Evolutionary conservation across 2,888 invertebrate species (phyloP).

Genomic region (Rhaphigaster nebulosa): DNA sequence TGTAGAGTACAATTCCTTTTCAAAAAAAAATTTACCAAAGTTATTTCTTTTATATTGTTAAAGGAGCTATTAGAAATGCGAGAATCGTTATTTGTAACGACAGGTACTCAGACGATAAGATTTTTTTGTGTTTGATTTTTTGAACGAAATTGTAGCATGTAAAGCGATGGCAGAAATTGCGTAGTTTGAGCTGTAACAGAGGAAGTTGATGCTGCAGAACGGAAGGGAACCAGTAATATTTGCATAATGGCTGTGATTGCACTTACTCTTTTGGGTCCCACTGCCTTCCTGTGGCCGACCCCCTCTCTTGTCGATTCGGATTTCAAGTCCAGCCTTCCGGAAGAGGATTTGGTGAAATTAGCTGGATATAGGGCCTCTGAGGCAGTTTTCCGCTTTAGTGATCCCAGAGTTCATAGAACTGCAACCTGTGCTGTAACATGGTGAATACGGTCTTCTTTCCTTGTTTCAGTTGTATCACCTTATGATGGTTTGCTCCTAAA

Average conservation of each 20-base stretch:
- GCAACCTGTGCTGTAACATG: neutral
- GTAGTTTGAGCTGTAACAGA: neutral
- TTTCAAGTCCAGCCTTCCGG: neutral
- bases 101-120: neutral
- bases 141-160: neutral
- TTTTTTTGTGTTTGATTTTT: neutral
- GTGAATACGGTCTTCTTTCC: neutral
- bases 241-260: neutral
- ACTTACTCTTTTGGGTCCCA: neutral
- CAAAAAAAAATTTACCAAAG: too few species aligned
- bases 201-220: slow-evolving; percentile 11
- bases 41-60: too few species aligned
- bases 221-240: neutral
- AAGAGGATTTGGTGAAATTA: slow-evolving; percentile 21
- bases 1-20: too few species aligned
- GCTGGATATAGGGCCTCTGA: neutral
- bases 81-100: too few species aligned
- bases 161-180: neutral
- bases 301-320: neutral
- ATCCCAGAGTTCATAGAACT: neutral
- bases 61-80: too few species aligned
- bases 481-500: neutral
- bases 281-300: neutral
- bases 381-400: slow-evolving; percentile 3
- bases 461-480: neutral